These are phyloP conservation scores for Zaprionus nigranus DNA, from an alignment of 1,140 invertebrate species.

Conservation along the genomic window DNA sequence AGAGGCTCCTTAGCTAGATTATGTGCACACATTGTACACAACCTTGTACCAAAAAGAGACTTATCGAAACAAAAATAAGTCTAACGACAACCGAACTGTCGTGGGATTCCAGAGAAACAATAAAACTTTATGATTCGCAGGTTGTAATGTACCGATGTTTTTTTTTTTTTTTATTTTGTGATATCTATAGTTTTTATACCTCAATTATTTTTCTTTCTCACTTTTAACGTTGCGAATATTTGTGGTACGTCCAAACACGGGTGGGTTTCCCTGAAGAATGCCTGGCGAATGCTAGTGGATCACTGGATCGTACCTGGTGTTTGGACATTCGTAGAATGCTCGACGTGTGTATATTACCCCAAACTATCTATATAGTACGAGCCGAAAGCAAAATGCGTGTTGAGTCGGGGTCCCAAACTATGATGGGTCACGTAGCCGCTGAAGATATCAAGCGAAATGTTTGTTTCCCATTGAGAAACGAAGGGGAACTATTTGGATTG, in stretches of 20 bases:
- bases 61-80: background rate
- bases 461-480: background rate
- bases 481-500: too few species aligned
- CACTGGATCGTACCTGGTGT: background rate
- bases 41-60: background rate
- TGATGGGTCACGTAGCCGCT: background rate
- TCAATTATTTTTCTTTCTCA: background rate
- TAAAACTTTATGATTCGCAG: background rate
- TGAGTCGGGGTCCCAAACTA: background rate
- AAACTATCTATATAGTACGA: background rate
- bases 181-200: background rate
- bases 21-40: background rate
- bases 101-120: background rate
- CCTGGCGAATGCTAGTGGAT: background rate
- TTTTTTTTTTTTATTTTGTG: background rate
- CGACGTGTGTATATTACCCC: background rate
- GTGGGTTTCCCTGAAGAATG: constrained; percentile 1
- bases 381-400: background rate
- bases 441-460: background rate
- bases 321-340: background rate
- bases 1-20: background rate
- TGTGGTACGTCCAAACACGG: background rate
- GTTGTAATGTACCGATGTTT: background rate
- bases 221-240: background rate
- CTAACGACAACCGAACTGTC: background rate